These are phyloP conservation scores for Agrotis puta DNA, from an alignment of 2,888 invertebrate species.

Conservation along the genomic window DNA sequence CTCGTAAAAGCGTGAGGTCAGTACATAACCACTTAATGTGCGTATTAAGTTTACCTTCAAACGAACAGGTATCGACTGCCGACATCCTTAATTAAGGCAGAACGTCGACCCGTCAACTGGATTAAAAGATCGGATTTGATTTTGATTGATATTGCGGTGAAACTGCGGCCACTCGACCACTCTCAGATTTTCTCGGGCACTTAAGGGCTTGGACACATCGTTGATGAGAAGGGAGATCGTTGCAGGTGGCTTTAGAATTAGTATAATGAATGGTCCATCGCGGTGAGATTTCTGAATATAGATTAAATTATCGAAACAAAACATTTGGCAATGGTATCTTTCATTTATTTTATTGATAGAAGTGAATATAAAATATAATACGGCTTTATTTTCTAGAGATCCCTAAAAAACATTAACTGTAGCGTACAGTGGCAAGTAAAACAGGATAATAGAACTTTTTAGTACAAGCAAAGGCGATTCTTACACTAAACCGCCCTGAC, in stretches of 20 bases:
- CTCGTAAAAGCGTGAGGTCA: constrained; percentile 47
- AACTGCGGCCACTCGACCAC: constrained; percentile 69
- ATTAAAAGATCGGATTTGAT: constrained; percentile 84
- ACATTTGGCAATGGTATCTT: not conserved
- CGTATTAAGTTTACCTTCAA: constrained; percentile 54
- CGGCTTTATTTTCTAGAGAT: no score
- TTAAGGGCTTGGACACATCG: constrained; percentile 49
- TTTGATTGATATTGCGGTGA: constrained; percentile 85
- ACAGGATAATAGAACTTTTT: no score
- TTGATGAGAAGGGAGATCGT: not conserved
- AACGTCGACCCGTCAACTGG: constrained; percentile 76
- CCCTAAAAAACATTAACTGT: no score
- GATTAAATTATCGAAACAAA: not conserved
- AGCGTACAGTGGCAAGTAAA: no score
- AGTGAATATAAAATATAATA: no score
- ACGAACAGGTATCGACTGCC: constrained; percentile 69
- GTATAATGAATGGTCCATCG: constrained; percentile 17
- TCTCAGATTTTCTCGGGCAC: constrained; percentile 62
- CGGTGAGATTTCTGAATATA: not conserved
- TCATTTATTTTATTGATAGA: not conserved
- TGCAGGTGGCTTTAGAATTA: constrained; percentile 37
- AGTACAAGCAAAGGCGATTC: no score
- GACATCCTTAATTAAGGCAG: constrained; percentile 83
- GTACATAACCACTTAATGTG: constrained; percentile 58
- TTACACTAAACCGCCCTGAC: no score